Evolutionary conservation across 2,797 vertebrate species (phyloP).

Genomic region (Acrossocheilus fasciatus): DNA sequence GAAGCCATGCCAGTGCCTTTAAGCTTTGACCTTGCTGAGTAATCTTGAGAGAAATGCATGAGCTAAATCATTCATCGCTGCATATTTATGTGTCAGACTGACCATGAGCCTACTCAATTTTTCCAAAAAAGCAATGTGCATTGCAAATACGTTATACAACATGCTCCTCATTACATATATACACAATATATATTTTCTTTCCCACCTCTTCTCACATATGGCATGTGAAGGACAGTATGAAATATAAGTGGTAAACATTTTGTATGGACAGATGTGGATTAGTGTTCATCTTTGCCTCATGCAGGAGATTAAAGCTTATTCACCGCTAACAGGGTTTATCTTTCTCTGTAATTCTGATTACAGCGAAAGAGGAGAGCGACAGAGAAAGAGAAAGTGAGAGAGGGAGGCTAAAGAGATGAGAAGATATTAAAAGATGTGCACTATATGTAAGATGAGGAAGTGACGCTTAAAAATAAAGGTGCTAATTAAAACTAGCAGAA

Average conservation of each 20-base stretch:
- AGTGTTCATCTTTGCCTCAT: slow-evolving; percentile 83
- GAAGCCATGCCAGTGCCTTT: slow-evolving; percentile 38
- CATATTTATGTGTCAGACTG: slow-evolving; percentile 34
- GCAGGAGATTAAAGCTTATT: slow-evolving; percentile 82
- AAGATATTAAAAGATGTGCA: slow-evolving; percentile 64
- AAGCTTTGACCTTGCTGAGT: slow-evolving; percentile 42
- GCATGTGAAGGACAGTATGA: slow-evolving; percentile 70
- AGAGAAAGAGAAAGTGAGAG: slow-evolving; percentile 42
- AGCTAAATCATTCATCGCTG: slow-evolving; percentile 11
- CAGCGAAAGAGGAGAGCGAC: slow-evolving; percentile 44
- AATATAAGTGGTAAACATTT: slow-evolving; percentile 80
- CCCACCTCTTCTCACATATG: not conserved
- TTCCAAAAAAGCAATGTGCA: slow-evolving; percentile 4
- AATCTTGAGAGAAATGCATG: slow-evolving; percentile 28
- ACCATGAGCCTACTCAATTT: slow-evolving; percentile 38
- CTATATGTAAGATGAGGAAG: slow-evolving; percentile 57
- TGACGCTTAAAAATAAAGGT: slow-evolving; percentile 37
- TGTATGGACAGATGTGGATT: slow-evolving; percentile 85
- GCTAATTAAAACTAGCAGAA: not conserved
- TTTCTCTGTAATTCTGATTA: slow-evolving; percentile 73
- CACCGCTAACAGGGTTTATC: slow-evolving; percentile 78
- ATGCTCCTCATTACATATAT: slow-evolving; percentile 4
- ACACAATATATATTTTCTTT: not conserved
- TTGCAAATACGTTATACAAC: slow-evolving; percentile 11
- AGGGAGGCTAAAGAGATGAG: slow-evolving; percentile 15